Conservation (phyloP, 2,797 vertebrate species). For the Lutjanus argentimaculatus region DNA sequence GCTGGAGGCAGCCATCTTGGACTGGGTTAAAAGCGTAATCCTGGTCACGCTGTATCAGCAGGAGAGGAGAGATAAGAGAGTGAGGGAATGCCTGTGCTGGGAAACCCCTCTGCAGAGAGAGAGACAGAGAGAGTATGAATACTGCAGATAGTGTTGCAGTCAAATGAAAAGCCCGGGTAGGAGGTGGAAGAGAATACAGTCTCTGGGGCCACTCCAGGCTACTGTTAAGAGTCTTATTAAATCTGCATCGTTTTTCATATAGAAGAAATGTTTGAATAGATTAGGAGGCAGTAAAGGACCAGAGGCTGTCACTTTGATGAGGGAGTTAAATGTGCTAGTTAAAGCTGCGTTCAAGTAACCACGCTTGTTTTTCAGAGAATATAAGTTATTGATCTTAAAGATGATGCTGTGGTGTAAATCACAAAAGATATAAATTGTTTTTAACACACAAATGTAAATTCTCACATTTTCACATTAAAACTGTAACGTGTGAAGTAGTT, state of each 20-base stretch:
- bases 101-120: conserved; percentile 71
- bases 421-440: too few relatives aligned
- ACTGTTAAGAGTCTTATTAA: conserved; percentile 21
- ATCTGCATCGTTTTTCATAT: conserved; percentile 36
- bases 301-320: conserved; percentile 16
- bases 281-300: conserved; percentile 15
- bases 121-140: conserved; percentile 32
- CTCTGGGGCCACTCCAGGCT: conserved; percentile 37
- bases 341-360: not conserved
- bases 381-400: not conserved
- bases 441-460: too few relatives aligned
- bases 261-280: conserved; percentile 21
- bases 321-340: not conserved
- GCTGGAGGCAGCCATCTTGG: conserved; percentile 77
- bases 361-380: conserved; percentile 4
- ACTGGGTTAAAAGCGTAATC: conserved; percentile 75
- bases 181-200: conserved; percentile 36
- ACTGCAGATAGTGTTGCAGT: conserved; percentile 70
- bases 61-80: conserved; percentile 68
- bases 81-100: conserved; percentile 73
- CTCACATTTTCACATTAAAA: too few relatives aligned
- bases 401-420: not conserved
- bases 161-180: conserved; percentile 50
- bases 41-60: conserved; percentile 78
- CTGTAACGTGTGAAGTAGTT: too few relatives aligned